Percentiles rank a stretch among this genome's conserved stretches.
Evolutionary conservation across 2,797 vertebrate species (phyloP).

Genomic region (Graptemys geographica): DNA sequence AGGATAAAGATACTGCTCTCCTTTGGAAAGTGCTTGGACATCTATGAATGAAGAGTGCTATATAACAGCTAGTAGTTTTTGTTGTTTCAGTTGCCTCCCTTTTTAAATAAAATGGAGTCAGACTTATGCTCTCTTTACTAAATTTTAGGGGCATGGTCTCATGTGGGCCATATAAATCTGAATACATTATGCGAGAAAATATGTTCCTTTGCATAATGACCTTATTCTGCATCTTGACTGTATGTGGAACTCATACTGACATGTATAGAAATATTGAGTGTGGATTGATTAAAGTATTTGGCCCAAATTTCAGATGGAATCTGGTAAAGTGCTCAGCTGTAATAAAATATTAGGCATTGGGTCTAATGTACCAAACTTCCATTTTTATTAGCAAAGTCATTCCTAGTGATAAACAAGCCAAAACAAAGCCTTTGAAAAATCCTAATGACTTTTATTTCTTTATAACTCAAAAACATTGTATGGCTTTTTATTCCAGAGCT

Average conservation of each 20-base stretch:
- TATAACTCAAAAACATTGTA: not conserved
- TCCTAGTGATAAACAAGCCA: not conserved
- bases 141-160: not conserved
- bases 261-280: not conserved
- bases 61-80: not conserved
- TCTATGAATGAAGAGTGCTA: not conserved
- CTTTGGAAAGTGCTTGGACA: not conserved
- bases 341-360: not conserved
- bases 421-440: not conserved
- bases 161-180: not conserved
- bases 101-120: not conserved
- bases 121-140: not conserved
- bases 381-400: not conserved
- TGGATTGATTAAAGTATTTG: conserved; percentile 7
- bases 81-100: not conserved
- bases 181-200: not conserved
- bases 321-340: conserved; percentile 3
- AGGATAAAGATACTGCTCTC: not conserved
- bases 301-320: conserved; percentile 37
- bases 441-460: not conserved
- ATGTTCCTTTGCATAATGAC: conserved; percentile 16
- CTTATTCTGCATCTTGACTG: conserved; percentile 21
- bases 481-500: fast-evolving
- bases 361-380: not conserved
- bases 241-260: not conserved